Evolutionary conservation across 2,113 vertebrate genomes (phyloP).

Genomic region (Corythaixoides concolor): DNA sequence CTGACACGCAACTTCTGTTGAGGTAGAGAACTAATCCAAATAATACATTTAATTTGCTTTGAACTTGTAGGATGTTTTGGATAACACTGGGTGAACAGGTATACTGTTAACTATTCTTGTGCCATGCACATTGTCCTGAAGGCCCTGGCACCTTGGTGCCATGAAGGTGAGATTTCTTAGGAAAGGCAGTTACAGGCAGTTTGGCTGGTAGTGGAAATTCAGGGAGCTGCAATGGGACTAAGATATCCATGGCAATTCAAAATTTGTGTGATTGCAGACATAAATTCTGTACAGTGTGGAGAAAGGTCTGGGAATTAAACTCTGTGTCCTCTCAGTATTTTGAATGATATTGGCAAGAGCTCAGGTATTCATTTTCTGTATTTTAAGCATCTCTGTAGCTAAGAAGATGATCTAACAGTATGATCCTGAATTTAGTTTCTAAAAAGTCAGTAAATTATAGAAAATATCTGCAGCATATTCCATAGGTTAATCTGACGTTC

Average conservation of each 20-base stretch:
- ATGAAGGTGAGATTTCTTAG: background rate
- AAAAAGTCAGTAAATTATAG: constrained; percentile 1
- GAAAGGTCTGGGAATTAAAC: background rate
- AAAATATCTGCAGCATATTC: background rate
- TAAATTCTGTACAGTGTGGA: background rate
- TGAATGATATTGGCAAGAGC: background rate
- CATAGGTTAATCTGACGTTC: constrained; percentile 22
- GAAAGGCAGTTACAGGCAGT: background rate
- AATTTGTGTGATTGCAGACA: background rate
- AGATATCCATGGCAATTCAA: background rate
- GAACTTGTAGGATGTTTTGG: background rate
- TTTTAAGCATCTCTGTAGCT: constrained; percentile 27
- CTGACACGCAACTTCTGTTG: background rate
- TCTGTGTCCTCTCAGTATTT: background rate
- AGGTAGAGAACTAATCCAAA: background rate
- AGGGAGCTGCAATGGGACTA: background rate
- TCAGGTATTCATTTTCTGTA: background rate
- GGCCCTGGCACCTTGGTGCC: background rate
- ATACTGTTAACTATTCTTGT: background rate
- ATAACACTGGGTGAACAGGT: background rate
- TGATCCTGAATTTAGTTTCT: constrained; percentile 23
- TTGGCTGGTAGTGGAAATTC: background rate
- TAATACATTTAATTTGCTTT: background rate
- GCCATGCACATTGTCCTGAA: background rate
- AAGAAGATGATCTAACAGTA: constrained; percentile 28